Evolutionary conservation across 2,797 vertebrate species (phyloP).

Genomic region (Todus mexicanus): DNA sequence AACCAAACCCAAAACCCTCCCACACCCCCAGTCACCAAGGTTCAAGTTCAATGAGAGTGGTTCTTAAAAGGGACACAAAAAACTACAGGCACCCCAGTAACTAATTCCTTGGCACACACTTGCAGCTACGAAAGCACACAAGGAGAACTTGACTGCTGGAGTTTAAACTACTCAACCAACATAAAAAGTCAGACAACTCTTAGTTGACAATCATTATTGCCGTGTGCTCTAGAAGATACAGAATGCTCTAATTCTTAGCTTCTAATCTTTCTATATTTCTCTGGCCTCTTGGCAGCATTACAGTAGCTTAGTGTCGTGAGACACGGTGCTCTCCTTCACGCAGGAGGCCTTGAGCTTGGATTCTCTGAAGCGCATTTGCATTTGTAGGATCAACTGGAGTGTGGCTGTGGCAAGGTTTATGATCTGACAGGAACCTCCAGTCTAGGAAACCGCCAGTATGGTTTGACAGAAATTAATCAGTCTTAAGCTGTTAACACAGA

Average conservation of each 20-base stretch:
- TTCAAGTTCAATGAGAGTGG: background rate
- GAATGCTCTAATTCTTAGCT: background rate
- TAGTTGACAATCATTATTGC: background rate
- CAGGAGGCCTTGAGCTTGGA: background rate
- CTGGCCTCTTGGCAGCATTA: background rate
- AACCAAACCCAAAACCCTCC: background rate
- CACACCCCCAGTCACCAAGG: background rate
- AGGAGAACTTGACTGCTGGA: background rate
- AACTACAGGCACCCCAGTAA: background rate
- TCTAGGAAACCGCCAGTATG: background rate
- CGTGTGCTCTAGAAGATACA: background rate
- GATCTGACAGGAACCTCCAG: background rate
- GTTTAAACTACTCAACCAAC: background rate
- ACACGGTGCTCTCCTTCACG: accelerated
- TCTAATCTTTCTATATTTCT: background rate
- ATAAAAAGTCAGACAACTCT: background rate
- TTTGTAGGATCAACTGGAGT: background rate
- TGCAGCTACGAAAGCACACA: background rate
- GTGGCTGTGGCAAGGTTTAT: background rate
- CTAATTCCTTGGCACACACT: background rate
- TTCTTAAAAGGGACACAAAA: background rate
- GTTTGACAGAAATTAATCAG: background rate
- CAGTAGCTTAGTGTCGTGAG: background rate
- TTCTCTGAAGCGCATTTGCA: background rate
- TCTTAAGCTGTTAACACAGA: background rate